Evolutionary conservation across 2,888 invertebrate species (phyloP).

Genomic region (Adelognathus sp.): DNA sequence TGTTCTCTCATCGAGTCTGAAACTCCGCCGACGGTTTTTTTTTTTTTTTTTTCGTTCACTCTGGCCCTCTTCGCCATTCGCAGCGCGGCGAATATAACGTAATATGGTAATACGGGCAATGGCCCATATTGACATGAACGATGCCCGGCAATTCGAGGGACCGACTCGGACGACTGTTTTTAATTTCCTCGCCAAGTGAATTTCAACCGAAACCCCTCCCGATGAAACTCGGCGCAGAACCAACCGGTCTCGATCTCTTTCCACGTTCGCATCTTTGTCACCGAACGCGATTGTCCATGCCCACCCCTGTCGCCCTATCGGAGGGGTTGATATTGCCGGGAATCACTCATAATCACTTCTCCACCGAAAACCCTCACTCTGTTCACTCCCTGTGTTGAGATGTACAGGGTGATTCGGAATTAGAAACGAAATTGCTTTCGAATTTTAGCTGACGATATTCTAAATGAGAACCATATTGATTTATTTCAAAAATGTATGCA

Average conservation of each 20-base stretch:
- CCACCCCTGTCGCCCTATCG: conserved; percentile 62
- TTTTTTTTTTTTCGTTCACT: too few species aligned
- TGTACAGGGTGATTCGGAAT: background rate
- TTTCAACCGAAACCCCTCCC: conserved; percentile 68
- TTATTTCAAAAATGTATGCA: too few species aligned
- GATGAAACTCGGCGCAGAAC: conserved; percentile 9
- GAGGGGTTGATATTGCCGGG: conserved; percentile 79
- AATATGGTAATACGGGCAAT: conserved; percentile 81
- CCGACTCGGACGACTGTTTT: conserved; percentile 78
- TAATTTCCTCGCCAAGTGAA: conserved; percentile 81
- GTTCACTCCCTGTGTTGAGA: background rate
- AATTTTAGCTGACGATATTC: too few species aligned
- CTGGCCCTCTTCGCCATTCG: conserved; percentile 64
- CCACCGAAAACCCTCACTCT: conserved; percentile 51
- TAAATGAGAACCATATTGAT: too few species aligned
- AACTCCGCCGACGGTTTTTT: conserved; percentile 29
- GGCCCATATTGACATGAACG: conserved; percentile 81
- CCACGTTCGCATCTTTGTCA: conserved; percentile 1
- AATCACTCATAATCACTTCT: conserved; percentile 79
- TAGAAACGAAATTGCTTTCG: too few species aligned
- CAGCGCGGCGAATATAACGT: conserved; percentile 68
- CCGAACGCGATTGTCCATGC: conserved; percentile 31
- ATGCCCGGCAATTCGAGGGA: conserved; percentile 79
- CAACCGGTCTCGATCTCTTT: conserved; percentile 54
- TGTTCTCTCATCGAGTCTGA: conserved; percentile 29